phyloP scores from a whole-genome alignment of 2,888 invertebrate genomes.

The Mimumesa dahlbomi region DNA sequence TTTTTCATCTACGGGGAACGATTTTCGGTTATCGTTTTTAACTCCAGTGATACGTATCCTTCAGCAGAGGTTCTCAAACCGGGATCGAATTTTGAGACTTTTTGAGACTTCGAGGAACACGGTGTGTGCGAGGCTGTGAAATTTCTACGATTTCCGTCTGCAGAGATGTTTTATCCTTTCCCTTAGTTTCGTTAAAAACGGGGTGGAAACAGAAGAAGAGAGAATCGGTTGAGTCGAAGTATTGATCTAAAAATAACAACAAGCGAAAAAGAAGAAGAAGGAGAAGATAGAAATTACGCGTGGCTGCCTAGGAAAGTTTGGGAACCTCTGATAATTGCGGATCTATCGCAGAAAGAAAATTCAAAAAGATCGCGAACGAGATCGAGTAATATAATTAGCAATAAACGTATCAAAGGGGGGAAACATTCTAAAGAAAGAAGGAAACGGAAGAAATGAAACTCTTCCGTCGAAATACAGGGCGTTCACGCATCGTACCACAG shows the following conservation, averaged over 20 bases:
- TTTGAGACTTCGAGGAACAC: too few species aligned
- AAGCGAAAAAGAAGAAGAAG: slow-evolving; percentile 1
- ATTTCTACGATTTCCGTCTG: too few species aligned
- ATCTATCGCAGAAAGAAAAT: neutral
- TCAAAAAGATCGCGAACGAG: slow-evolving; percentile 24
- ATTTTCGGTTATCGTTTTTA: slow-evolving; percentile 7
- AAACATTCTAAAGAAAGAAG: slow-evolving; percentile 18
- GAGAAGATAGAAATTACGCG: too few species aligned
- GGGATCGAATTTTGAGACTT: too few species aligned
- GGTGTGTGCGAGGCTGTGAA: too few species aligned
- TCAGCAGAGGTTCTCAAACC: slow-evolving; percentile 56
- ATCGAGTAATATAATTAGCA: slow-evolving; percentile 68
- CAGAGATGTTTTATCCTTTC: too few species aligned
- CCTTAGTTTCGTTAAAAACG: too few species aligned
- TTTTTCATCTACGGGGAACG: too few species aligned
- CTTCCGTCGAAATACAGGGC: slow-evolving; percentile 39
- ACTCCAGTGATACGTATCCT: slow-evolving; percentile 24
- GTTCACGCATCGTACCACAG: slow-evolving; percentile 34
- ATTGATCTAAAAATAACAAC: slow-evolving; percentile 35
- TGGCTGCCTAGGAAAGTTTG: too few species aligned
- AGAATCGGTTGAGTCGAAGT: too few species aligned
- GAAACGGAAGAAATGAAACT: slow-evolving; percentile 20
- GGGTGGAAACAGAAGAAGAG: too few species aligned
- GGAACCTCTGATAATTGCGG: too few species aligned
- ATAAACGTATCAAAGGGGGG: slow-evolving; percentile 56